Evolutionary conservation across 2,797 vertebrate genomes (phyloP).

Genomic region (Phrynocephalus forsythii): DNA sequence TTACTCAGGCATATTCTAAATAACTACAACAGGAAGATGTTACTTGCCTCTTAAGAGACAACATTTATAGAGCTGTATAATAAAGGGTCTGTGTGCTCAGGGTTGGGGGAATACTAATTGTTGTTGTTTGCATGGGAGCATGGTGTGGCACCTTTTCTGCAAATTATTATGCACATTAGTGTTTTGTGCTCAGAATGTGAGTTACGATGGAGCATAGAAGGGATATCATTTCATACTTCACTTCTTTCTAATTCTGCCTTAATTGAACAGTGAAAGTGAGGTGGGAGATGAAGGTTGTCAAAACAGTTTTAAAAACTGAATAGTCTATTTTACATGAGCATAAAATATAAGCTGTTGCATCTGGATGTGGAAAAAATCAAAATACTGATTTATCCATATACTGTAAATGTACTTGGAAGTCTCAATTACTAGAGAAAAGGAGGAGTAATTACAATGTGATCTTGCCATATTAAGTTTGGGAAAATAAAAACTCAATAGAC

Average conservation of each 20-base stretch:
- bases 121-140: not conserved
- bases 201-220: not conserved
- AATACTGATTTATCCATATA: no score
- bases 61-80: not conserved
- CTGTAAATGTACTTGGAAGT: no score
- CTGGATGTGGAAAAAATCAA: not conserved
- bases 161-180: not conserved
- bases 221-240: no score
- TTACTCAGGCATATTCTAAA: not conserved
- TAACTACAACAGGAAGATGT: not conserved
- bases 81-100: not conserved
- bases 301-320: not conserved
- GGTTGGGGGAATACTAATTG: not conserved
- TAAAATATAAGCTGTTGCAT: not conserved
- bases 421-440: no score
- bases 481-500: not conserved
- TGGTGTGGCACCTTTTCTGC: not conserved
- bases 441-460: not conserved
- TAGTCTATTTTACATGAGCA: not conserved
- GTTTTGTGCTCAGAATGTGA: not conserved
- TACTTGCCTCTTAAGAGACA: not conserved
- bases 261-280: not conserved
- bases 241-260: not conserved
- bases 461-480: not conserved
- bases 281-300: not conserved